Evolutionary conservation across 2,113 vertebrate species (phyloP).

Genomic region (Hypanus sabinus): DNA sequence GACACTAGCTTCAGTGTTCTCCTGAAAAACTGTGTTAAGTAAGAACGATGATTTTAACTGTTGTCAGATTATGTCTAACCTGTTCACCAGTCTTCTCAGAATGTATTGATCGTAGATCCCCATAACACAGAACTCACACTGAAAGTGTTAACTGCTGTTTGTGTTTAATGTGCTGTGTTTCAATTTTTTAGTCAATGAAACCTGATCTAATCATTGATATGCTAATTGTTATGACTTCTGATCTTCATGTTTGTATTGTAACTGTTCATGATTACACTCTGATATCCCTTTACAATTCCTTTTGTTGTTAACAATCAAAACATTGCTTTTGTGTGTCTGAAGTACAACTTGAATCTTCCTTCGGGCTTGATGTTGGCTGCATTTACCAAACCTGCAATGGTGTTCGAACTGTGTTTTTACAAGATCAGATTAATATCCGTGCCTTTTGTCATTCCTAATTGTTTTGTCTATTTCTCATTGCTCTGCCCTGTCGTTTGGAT

Average conservation of each 20-base stretch:
- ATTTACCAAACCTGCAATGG: not conserved
- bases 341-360: not conserved
- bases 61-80: conserved; percentile 27
- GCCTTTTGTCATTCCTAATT: not conserved
- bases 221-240: not conserved
- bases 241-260: not conserved
- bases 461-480: not conserved
- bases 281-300: conserved; percentile 7
- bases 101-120: not conserved
- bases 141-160: conserved; percentile 7
- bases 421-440: not conserved
- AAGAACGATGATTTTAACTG: not conserved
- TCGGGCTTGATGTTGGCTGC: not conserved
- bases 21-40: not conserved
- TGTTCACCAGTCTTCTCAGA: not conserved
- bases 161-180: conserved; percentile 12
- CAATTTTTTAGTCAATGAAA: not conserved
- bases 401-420: not conserved
- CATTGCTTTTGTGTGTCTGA: not conserved
- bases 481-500: not conserved
- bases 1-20: not conserved
- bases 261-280: not conserved
- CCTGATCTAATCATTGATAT: not conserved
- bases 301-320: not conserved
- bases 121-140: not conserved